Conservation (phyloP, 1,140 invertebrate species). For the Lepidurus couesii region DNA sequence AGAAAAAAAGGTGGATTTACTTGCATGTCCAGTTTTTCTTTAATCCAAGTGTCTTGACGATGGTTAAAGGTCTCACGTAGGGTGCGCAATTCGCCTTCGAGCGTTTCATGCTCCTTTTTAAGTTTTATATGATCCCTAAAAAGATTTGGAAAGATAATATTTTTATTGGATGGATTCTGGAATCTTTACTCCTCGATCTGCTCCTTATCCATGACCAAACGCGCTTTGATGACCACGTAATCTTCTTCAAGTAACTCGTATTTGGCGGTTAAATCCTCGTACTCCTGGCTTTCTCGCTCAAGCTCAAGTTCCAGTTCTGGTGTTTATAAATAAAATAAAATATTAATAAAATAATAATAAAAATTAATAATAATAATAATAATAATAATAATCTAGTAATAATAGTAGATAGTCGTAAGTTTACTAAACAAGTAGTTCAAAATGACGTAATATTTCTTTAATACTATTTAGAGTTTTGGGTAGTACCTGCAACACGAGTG, state of each 20-base stretch:
- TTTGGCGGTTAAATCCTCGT: slow-evolving; percentile 70
- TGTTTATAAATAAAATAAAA: slow-evolving; percentile 39
- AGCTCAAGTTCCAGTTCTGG: slow-evolving; percentile 61
- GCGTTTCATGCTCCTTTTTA: slow-evolving; percentile 54
- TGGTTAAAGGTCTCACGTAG: slow-evolving; percentile 60
- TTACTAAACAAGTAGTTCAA: too few relatives aligned
- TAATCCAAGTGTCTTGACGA: slow-evolving; percentile 63
- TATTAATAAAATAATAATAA: neutral
- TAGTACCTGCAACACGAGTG: slow-evolving; percentile 24
- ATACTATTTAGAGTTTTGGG: neutral
- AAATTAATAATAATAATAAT: neutral
- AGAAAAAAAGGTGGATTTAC: slow-evolving; percentile 39
- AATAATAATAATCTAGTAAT: slow-evolving; percentile 25
- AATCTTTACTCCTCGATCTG: slow-evolving; percentile 48
- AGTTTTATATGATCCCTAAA: slow-evolving; percentile 28
- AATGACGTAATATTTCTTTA: too few relatives aligned
- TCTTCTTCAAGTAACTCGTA: slow-evolving; percentile 78
- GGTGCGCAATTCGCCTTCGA: slow-evolving; percentile 60
- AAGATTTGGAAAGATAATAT: slow-evolving; percentile 5
- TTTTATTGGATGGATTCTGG: slow-evolving; percentile 24
- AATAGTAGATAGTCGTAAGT: neutral
- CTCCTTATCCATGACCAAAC: slow-evolving; percentile 70
- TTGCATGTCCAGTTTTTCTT: slow-evolving; percentile 66
- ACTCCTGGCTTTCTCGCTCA: slow-evolving; percentile 60
- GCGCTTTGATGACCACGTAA: slow-evolving; percentile 68